Conservation (phyloP, 2,888 invertebrate genomes). For the Anodontia alba region DNA sequence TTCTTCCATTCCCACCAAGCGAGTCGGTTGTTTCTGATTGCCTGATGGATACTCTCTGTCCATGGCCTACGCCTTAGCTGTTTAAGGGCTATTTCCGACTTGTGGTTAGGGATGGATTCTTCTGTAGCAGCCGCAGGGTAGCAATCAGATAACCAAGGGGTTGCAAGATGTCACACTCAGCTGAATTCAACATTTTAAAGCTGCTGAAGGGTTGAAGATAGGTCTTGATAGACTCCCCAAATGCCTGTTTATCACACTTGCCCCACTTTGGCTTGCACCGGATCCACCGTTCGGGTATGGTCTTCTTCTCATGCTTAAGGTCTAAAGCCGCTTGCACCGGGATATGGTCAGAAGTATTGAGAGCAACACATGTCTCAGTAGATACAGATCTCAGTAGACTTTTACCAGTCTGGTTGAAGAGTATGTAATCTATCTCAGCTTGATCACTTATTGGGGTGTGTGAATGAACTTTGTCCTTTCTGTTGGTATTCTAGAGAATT, state of each 20-base stretch:
- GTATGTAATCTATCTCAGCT: neutral
- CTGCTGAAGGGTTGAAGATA: neutral
- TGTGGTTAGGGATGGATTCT: neutral
- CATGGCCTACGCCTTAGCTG: no score
- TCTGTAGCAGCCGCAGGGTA: neutral
- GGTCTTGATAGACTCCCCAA: neutral
- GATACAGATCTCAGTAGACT: neutral
- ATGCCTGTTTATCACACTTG: neutral
- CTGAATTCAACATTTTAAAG: neutral
- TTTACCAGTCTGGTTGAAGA: neutral
- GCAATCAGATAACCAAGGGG: neutral
- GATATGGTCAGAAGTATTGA: constrained; percentile 1
- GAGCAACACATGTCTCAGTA: neutral
- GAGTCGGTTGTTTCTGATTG: no score
- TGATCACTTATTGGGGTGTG: neutral
- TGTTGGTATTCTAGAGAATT: neutral
- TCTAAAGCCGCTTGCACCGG: neutral
- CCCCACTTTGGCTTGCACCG: neutral
- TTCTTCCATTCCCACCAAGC: no score
- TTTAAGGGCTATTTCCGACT: no score
- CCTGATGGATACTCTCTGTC: no score
- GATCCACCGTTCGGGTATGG: neutral
- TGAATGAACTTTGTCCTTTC: neutral
- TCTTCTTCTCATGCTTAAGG: neutral
- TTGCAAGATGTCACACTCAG: neutral